These are phyloP conservation scores for Lamprotornis superbus DNA, from an alignment of 2,113 vertebrate genomes.

Conservation along the genomic window DNA sequence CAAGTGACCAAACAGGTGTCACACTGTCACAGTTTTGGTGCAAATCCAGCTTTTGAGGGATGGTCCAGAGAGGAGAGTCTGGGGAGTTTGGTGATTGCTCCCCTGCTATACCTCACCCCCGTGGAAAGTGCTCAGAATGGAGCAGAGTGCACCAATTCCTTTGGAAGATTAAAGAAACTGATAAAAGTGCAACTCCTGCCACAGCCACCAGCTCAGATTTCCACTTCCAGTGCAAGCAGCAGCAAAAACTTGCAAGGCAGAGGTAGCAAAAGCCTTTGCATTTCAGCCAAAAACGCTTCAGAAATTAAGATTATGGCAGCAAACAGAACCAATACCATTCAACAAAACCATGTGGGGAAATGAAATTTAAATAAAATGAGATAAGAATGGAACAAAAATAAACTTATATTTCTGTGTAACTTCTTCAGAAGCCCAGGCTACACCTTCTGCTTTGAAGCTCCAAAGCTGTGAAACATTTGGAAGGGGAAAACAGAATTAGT, in stretches of 20 bases:
- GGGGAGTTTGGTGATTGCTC: not conserved
- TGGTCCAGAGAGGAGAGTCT: not conserved
- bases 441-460: not conserved
- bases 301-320: not conserved
- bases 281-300: not conserved
- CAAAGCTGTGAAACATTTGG: not conserved
- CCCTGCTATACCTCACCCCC: not conserved
- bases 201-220: not conserved
- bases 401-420: not conserved
- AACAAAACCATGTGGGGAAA: not conserved
- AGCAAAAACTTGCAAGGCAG: not conserved
- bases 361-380: not conserved
- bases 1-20: not conserved
- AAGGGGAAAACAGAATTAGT: not conserved
- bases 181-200: not conserved
- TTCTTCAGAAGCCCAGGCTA: not conserved
- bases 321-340: not conserved
- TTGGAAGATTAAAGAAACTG: not conserved
- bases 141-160: not conserved
- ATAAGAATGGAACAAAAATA: not conserved
- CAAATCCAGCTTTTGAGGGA: not conserved
- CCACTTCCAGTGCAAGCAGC: not conserved
- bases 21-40: not conserved
- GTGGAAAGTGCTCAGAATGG: not conserved
- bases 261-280: not conserved